These are phyloP conservation scores for Paragorgia papillata DNA, from an alignment of 92 coral and sea anemone genomes.

Conservation along the genomic window DNA sequence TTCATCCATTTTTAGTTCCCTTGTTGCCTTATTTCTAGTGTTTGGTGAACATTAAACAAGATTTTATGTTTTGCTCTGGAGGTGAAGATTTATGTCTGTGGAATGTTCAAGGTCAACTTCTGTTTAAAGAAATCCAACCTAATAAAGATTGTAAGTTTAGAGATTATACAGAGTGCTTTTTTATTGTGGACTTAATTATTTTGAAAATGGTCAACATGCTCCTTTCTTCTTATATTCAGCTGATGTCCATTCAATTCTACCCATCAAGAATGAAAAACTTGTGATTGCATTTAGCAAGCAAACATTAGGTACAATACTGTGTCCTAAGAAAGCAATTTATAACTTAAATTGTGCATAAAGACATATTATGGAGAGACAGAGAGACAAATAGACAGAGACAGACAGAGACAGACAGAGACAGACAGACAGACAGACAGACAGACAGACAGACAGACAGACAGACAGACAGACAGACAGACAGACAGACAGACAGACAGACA, in stretches of 20 bases:
- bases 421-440: too few species aligned
- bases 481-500: too few species aligned
- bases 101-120: slow-evolving; percentile 79
- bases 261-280: slow-evolving; percentile 83
- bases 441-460: too few species aligned
- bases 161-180: neutral
- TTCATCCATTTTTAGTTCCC: too few species aligned
- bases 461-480: too few species aligned
- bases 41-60: slow-evolving; percentile 72
- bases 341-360: too few species aligned
- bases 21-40: slow-evolving; percentile 55
- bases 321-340: too few species aligned
- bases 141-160: slow-evolving; percentile 69
- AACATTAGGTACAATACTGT: slow-evolving; percentile 75
- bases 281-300: slow-evolving; percentile 83
- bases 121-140: slow-evolving; percentile 54
- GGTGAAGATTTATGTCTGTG: slow-evolving; percentile 91
- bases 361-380: too few species aligned
- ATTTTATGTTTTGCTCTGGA: slow-evolving; percentile 78
- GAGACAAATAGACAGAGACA: too few species aligned
- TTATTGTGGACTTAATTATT: too few species aligned
- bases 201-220: too few species aligned
- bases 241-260: slow-evolving; percentile 83
- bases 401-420: too few species aligned
- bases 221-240: slow-evolving; percentile 50